Evolutionary conservation across 1,140 invertebrate genomes (phyloP), one percentile per base, ranked within the genome.

Genomic region (Lerema accius): DNA sequence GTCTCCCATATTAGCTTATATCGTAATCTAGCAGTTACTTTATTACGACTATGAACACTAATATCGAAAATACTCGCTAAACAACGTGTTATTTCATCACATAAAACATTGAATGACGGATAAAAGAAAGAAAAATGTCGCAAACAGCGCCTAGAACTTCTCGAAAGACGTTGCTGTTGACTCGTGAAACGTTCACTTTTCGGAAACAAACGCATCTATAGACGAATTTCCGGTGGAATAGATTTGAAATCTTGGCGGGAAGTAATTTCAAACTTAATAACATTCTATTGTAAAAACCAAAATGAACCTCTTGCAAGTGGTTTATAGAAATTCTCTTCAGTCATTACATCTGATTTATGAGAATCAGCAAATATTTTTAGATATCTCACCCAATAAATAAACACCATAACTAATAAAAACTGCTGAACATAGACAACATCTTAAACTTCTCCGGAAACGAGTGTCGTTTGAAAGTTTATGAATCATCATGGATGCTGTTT

Each of bases 1-100:
- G 92, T 97, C 96, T 82, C 90, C 91, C 90, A 92, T 91, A 88
- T 89, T 91, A 77, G 85, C 84, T 88, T 86, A 85, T 85, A 91
- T 87, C 80, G 88, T 89, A 90, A 91, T 90, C 88, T 91, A 90
- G 79, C 71, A 74, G 72, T 87, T 89, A 89, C 84, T 90, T 87
- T 88, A 86, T 90, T 90, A 90, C 86, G 80, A 89, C 90, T 90
- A 90, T 82, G 80, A 89, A 91, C 90, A 90, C 90, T 89, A 90
- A 87, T 83, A 82, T 80, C 67, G 76, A 88, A 86, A 85, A 80
- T 85, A 86, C 69, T 77, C 74, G 76, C 69, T 84, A 88, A 80
- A 72, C 79, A 83, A 86, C 84, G 86, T 90, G 84, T 90, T 91
- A 91, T 91, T 91, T 91, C 89, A 91, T 91, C 86, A 90, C 90